Conservation (phyloP, 2,888 invertebrate genomes). For the Mayetiola destructor region DNA sequence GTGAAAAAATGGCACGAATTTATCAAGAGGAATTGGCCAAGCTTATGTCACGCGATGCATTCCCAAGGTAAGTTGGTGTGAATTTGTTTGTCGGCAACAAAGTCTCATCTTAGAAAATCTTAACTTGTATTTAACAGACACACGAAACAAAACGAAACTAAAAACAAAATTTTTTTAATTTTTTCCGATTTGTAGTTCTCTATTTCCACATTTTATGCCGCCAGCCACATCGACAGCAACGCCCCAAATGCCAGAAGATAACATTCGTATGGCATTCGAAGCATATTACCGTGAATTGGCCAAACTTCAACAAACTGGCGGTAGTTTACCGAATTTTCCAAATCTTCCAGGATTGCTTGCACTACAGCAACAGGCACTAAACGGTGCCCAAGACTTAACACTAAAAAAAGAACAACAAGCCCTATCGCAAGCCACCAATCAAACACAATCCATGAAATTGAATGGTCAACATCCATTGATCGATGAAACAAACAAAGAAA, state of each 20-base stretch:
- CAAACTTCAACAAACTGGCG: constrained; percentile 48
- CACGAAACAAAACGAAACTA: constrained; percentile 34
- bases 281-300: constrained; percentile 88
- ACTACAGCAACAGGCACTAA: constrained; percentile 57
- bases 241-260: constrained; percentile 49
- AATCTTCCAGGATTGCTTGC: constrained; percentile 54
- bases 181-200: constrained; percentile 56
- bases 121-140: too few species aligned
- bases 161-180: too few species aligned
- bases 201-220: constrained; percentile 60
- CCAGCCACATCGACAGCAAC: constrained; percentile 22
- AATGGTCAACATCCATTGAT: constrained; percentile 34
- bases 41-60: constrained; percentile 73
- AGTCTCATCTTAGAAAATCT: constrained; percentile 17
- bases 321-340: constrained; percentile 42
- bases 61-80: constrained; percentile 51
- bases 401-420: constrained; percentile 59
- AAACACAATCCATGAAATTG: constrained; percentile 23
- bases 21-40: constrained; percentile 92
- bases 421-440: constrained; percentile 37
- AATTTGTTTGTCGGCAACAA: background rate
- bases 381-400: constrained; percentile 69
- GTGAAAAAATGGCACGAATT: constrained; percentile 87
- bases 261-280: constrained; percentile 76
- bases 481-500: constrained; percentile 49